A percentile compares a stretch with the other conserved stretches of the same genome.
Evolutionary conservation across 2,113 vertebrate genomes (phyloP).

Genomic region (Octodon degus): DNA sequence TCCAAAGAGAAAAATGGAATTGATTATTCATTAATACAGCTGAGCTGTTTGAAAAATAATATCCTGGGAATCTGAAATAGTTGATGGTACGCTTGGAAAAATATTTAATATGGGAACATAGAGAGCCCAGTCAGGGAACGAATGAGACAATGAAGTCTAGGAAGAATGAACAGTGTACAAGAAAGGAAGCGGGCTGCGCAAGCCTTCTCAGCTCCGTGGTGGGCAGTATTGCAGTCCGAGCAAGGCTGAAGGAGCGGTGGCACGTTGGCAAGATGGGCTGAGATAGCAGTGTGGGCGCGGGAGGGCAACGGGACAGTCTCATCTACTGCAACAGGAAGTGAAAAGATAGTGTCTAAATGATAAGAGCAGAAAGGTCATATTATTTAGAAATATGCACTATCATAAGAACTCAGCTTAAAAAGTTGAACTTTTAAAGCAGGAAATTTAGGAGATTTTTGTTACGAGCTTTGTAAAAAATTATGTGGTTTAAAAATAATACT

Average conservation of each 20-base stretch:
- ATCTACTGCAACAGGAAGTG: constrained; percentile 43
- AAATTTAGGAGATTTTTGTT: background rate
- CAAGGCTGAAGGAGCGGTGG: background rate
- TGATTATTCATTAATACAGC: background rate
- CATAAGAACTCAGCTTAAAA: background rate
- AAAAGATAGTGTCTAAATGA: constrained; percentile 42
- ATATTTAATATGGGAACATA: background rate
- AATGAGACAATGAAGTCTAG: background rate
- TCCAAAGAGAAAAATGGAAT: background rate
- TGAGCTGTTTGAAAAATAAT: constrained; percentile 36
- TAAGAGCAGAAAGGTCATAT: constrained; percentile 5
- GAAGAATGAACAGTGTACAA: background rate
- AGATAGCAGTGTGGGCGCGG: background rate
- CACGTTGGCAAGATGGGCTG: background rate
- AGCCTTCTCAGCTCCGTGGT: background rate
- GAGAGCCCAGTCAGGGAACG: background rate
- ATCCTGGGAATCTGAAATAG: background rate
- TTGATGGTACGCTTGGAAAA: background rate
- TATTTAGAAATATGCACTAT: constrained; percentile 9
- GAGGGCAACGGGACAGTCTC: background rate
- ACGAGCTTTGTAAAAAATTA: background rate
- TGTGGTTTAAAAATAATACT: background rate
- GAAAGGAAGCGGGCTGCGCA: background rate
- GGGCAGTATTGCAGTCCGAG: background rate
- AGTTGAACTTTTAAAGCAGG: background rate